Base-by-base conservation (phyloP, 2,113 vertebrate species). In the Noctilio leporinus region DNA sequence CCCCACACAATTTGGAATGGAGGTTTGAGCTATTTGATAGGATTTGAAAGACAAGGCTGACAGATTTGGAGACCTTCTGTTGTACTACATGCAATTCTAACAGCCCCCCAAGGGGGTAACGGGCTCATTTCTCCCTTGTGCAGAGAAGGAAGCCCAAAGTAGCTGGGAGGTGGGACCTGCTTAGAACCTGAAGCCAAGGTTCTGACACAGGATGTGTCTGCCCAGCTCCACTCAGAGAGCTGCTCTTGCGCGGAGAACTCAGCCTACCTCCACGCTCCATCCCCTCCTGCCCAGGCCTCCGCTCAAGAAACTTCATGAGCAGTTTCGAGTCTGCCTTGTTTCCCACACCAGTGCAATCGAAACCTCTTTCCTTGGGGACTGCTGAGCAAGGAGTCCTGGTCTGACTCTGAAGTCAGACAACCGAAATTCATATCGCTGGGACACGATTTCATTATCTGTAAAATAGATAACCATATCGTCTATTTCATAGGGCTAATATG, bases 281-380 rank as follows among this genome's bases (percentile, higher is more conserved):
- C 55, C 24, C 2, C 1, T 16, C 43, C 59, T 20, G 2, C 40
- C 3, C 20, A 57, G 87, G 19, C n/a, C 69, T 62, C 17, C 0
- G 17, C 20, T 0, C n/a, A n/a, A n/a, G 7, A 59, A 91, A 93
- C 35, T 30, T 64, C 0, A 0, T 4, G 24, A 12, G 24, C 7
- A 70, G 69, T 30, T 35, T 33, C 64, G 9, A 8, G 22, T 22
- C 45, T 24, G 24, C 33, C 33, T 38, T 4, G 15, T 20, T 28
- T 43, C 7, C n/a, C 17, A 0, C 0, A 8, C 28, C 77, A 35
- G 22, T 17, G 76, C 28, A 19, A 3, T 38, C 65, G 35, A 81
- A 67, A 43, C n/a, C 15, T 70, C 86, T 85, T 49, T 43, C 70
- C 53, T 43, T 49, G 22, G 55, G 49, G 35, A 49, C 35, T 70